A percentile compares a stretch with the other conserved stretches of the same genome.
Conservation (phyloP, 2,113 vertebrate species). For the Brachypteracias leptosomus region DNA sequence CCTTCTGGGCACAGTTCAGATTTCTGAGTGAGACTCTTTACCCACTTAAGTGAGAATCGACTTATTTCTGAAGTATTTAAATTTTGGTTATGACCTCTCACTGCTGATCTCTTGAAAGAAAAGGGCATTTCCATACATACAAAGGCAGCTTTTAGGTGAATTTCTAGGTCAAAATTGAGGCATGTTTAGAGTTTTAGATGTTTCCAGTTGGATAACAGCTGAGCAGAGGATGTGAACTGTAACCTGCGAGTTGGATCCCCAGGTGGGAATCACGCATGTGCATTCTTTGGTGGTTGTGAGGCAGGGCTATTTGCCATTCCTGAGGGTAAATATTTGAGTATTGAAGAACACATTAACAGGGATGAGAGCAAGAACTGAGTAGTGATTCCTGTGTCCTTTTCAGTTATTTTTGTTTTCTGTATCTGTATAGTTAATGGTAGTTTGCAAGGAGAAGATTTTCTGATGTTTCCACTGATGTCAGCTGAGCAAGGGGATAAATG, state of each 20-base stretch:
- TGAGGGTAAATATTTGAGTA: background rate
- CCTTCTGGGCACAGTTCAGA: background rate
- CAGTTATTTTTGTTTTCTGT: background rate
- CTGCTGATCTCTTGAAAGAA: background rate
- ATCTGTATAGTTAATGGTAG: background rate
- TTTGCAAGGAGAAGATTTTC: background rate
- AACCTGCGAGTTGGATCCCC: background rate
- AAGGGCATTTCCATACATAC: background rate
- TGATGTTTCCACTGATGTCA: background rate
- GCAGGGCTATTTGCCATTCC: background rate
- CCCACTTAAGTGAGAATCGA: background rate
- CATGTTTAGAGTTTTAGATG: background rate
- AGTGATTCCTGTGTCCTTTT: background rate
- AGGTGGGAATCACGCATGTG: background rate
- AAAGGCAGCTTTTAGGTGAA: background rate
- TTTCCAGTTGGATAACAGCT: background rate
- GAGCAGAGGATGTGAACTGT: background rate
- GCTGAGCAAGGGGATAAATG: background rate
- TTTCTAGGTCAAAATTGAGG: background rate
- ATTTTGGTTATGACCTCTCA: background rate
- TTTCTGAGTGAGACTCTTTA: background rate
- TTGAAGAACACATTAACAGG: background rate
- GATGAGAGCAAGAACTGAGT: background rate
- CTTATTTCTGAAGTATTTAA: background rate
- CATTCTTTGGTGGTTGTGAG: background rate